Percentiles rank a stretch among this genome's conserved stretches.
Conservation (phyloP, 1,140 invertebrate species). For the Sinella curviseta region DNA sequence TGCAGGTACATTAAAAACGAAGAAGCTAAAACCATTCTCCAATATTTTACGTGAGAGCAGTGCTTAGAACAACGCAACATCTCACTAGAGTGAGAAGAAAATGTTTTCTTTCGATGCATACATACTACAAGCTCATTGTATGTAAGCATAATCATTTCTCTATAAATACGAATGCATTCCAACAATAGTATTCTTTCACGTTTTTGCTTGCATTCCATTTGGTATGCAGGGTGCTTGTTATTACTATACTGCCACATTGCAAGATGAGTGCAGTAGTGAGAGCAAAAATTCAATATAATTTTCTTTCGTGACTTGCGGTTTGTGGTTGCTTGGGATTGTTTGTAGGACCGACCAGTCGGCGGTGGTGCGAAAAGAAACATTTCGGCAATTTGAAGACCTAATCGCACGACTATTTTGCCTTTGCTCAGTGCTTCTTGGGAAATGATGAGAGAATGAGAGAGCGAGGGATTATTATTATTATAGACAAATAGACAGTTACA, state of each 20-base stretch:
- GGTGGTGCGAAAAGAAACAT: not conserved
- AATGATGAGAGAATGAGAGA: too few species aligned
- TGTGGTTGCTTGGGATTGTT: not conserved
- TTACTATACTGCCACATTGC: too few species aligned
- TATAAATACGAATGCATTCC: too few species aligned
- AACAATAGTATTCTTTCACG: too few species aligned
- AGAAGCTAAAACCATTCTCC: slow-evolving; percentile 9
- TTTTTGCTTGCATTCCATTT: too few species aligned
- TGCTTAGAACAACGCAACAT: not conserved
- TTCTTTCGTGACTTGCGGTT: slow-evolving; percentile 11
- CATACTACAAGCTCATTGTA: not conserved
- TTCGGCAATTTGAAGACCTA: not conserved
- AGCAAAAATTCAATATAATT: not conserved
- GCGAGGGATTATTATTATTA: too few species aligned
- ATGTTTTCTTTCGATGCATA: not conserved
- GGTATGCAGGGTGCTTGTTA: too few species aligned
- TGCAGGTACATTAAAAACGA: slow-evolving; percentile 8
- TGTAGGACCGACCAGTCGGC: not conserved
- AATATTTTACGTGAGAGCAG: slow-evolving; percentile 25
- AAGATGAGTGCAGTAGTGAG: too few species aligned
- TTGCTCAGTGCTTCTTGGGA: too few species aligned
- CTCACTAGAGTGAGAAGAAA: not conserved
- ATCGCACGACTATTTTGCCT: too few species aligned
- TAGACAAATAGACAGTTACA: too few species aligned
- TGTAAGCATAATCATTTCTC: too few species aligned